Conservation (phyloP, 2,797 vertebrate species). For the Mormyrops attenuatus region DNA sequence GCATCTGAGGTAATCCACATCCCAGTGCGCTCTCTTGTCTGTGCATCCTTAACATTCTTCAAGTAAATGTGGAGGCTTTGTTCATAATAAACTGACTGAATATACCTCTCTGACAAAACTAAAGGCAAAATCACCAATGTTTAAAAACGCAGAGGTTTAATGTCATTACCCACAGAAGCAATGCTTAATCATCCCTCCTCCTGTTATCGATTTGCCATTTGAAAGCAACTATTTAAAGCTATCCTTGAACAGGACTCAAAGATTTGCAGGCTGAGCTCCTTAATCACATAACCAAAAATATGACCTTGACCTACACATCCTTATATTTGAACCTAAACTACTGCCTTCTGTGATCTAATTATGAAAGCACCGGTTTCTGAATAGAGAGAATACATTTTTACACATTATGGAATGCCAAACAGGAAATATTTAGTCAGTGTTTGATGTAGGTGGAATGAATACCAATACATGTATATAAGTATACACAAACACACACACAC, state of each 20-base stretch:
- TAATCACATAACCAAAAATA: background rate
- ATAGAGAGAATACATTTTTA: too few relatives aligned
- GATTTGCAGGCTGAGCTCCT: background rate
- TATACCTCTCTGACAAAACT: constrained; percentile 33
- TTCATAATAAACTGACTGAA: constrained; percentile 34
- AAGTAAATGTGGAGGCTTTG: constrained; percentile 31
- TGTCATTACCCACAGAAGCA: constrained; percentile 62
- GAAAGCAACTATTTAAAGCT: constrained; percentile 61
- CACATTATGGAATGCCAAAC: too few relatives aligned
- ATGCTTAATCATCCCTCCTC: constrained; percentile 62
- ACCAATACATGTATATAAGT: too few relatives aligned
- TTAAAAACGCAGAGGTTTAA: constrained; percentile 42
- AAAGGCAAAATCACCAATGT: constrained; percentile 29
- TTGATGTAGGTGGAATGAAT: too few relatives aligned
- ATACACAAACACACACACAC: too few relatives aligned
- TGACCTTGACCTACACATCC: background rate
- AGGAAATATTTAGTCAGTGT: too few relatives aligned
- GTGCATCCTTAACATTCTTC: constrained; percentile 23
- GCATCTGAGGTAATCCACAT: constrained; percentile 51
- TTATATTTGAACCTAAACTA: background rate
- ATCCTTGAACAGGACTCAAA: constrained; percentile 38
- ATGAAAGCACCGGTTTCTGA: too few relatives aligned
- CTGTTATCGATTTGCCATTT: constrained; percentile 68
- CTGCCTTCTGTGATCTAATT: background rate
- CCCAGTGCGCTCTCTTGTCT: constrained; percentile 31